Base-by-base conservation (phyloP, 1,140 invertebrate species). In the Drosophila auraria region DNA sequence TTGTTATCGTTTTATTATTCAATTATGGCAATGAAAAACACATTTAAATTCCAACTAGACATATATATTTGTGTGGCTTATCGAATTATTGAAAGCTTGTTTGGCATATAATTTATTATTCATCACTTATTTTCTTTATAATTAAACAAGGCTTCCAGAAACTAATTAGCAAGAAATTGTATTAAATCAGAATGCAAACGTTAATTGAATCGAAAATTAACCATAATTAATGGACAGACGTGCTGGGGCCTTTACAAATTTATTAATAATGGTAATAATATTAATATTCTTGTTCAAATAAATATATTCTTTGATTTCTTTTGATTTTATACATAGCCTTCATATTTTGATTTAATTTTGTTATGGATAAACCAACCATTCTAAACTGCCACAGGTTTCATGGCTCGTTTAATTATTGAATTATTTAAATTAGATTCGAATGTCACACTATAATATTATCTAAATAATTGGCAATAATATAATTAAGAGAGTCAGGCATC, bases 391-490 rank as follows among this genome's bases (percentile, higher is more conserved):
- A 20, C 17, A 3, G 25, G 3, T 30, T 59, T 59, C 4, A 59
- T 7, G 25, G 3, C 7, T 17, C 30, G 30, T 54, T 54, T 54
- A 36, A 20, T 54, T 59, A 27, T 27, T 59, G 12, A 54, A 54
- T 27, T 17, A 27, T 59, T 59, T 27, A 45, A 59, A 47, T 47
- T 3, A 61, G 36, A 40, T 15, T 4, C 3, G n/a, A 57, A 4
- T 5, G 36, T n/a, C 49, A 20, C 36, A 12, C 59, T 62, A 20
- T 51, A 54, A 17, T 15, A 38, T 33, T 65, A 70, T 51, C 49
- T 45, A 17, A 68, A 54, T 60, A 72, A 73, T 72, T 73, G 54
- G 36, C 68, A 60, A n/a, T 73, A 30, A 73, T 72, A 53, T 72
- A 73, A 72, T 73, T 72, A 53, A 42, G 68, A 27, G 68, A 15